A percentile compares a stretch with the other conserved stretches of the same genome.
Evolutionary conservation across 2,113 vertebrate species (phyloP).

Genomic region (Neodontobutis hainanensis): DNA sequence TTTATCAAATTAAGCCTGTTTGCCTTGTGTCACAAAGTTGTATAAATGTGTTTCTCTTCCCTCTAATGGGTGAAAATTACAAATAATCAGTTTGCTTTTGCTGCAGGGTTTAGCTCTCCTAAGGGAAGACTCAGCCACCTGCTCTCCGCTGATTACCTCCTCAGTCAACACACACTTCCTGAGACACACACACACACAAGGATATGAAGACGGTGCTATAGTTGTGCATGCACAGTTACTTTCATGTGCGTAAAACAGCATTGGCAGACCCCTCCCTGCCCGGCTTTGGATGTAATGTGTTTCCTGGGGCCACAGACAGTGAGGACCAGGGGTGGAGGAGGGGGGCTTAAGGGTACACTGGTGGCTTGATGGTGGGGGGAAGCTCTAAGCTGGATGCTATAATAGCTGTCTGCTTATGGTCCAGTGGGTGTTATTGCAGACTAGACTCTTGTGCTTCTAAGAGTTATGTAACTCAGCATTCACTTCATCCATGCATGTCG

Average conservation of each 20-base stretch:
- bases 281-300: constrained; percentile 34
- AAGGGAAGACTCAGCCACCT: constrained; percentile 49
- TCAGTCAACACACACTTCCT: constrained; percentile 24
- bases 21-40: not conserved
- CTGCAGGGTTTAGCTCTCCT: constrained; percentile 22
- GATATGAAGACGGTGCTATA: constrained; percentile 6
- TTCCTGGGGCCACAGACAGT: constrained; percentile 56
- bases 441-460: constrained; percentile 31
- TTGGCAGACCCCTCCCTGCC: constrained; percentile 7
- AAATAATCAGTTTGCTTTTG: constrained; percentile 38
- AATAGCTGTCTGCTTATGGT: constrained; percentile 67
- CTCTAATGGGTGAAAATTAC: constrained; percentile 21
- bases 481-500: constrained; percentile 50
- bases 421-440: constrained; percentile 59
- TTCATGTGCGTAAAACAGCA: constrained; percentile 4
- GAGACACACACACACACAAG: not conserved
- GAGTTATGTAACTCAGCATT: constrained; percentile 56
- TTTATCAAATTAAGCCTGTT: not conserved
- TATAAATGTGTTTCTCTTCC: not conserved
- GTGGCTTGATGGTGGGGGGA: constrained; percentile 2
- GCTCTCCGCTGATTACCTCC: constrained; percentile 57
- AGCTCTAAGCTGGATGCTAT: constrained; percentile 37
- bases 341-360: not conserved
- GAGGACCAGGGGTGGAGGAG: constrained; percentile 18
- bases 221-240: constrained; percentile 9